These are phyloP conservation scores for Manacus vitellinus DNA, from an alignment of 2,113 vertebrate species.

Conservation along the genomic window DNA sequence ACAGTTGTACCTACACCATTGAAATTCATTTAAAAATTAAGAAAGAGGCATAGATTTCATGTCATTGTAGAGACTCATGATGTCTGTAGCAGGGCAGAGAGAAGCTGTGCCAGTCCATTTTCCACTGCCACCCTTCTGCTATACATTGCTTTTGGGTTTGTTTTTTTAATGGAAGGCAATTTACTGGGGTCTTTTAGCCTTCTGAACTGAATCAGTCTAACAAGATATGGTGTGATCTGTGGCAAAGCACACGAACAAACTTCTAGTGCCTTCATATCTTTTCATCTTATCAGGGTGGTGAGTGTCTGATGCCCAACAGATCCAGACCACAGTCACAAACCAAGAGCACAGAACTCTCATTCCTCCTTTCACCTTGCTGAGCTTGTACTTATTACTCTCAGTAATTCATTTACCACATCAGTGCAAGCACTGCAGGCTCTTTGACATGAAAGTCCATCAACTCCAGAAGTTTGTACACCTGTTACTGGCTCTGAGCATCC, in stretches of 20 bases:
- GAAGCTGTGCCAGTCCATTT: neutral
- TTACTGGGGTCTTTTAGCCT: neutral
- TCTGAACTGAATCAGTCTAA: neutral
- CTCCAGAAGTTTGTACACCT: neutral
- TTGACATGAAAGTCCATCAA: neutral
- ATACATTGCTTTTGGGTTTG: neutral
- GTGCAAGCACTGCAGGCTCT: neutral
- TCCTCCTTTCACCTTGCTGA: neutral
- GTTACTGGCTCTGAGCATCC: neutral
- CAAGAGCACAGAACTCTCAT: accelerated
- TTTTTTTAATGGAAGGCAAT: neutral
- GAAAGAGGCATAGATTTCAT: neutral
- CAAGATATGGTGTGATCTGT: neutral
- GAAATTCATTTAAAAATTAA: neutral
- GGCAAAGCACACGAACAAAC: neutral
- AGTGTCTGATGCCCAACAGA: neutral
- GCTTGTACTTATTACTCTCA: no score
- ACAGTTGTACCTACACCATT: neutral
- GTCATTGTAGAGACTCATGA: neutral
- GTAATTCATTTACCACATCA: neutral
- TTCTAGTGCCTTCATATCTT: neutral
- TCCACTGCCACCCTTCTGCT: neutral
- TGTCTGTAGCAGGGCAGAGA: neutral
- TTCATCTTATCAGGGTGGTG: neutral
- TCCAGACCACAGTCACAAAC: neutral